A percentile compares a stretch with the other conserved stretches of the same genome.
Evolutionary conservation across 2,797 vertebrate genomes (phyloP).

Genomic region (Salmo trutta): DNA sequence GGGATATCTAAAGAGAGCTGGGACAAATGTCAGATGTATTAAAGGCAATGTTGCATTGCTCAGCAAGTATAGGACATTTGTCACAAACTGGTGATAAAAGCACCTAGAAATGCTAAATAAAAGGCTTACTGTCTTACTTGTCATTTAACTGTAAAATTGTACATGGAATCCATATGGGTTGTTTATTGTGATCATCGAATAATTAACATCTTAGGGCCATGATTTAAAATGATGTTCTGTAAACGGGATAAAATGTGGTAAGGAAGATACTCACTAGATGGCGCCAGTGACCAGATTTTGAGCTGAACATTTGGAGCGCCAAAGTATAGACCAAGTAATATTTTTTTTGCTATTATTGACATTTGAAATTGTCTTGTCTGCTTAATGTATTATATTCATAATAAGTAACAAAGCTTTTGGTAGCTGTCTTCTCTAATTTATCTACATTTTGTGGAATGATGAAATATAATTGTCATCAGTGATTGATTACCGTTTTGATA

Average conservation of each 20-base stretch:
- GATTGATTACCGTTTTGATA: too few species aligned
- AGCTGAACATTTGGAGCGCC: neutral
- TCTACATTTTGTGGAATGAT: neutral
- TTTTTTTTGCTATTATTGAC: neutral
- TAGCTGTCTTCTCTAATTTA: neutral
- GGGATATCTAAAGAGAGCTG: too few species aligned
- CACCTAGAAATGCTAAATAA: neutral
- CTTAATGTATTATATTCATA: neutral
- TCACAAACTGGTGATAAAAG: neutral
- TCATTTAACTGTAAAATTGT: neutral
- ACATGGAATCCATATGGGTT: neutral
- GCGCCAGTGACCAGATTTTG: conserved; percentile 27
- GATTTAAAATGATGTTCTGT: neutral
- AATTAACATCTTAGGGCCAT: neutral
- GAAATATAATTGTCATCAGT: neutral
- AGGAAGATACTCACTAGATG: conserved; percentile 35
- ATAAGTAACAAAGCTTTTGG: neutral
- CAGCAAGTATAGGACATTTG: neutral
- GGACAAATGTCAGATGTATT: neutral
- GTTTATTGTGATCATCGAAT: neutral
- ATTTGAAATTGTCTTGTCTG: neutral
- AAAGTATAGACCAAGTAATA: neutral
- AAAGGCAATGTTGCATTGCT: neutral
- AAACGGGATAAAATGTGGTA: neutral
- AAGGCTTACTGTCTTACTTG: neutral